These are phyloP conservation scores for Rotaria magnacalcarata DNA, from an alignment of 2,888 invertebrate genomes.

Conservation along the genomic window DNA sequence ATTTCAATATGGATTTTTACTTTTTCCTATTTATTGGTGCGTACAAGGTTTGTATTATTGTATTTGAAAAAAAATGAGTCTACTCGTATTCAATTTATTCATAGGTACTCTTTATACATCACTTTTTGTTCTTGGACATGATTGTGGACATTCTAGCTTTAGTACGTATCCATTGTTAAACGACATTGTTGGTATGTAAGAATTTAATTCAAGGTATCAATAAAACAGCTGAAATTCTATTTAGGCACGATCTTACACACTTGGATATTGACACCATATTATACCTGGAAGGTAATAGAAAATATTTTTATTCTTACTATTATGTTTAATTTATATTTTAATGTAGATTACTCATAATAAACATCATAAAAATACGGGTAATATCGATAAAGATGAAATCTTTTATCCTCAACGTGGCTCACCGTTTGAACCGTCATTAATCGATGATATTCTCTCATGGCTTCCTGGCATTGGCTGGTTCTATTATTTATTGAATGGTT, in stretches of 20 bases:
- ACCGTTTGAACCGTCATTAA: slow-evolving; percentile 44
- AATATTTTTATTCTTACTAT: no score
- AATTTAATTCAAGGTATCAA: no score
- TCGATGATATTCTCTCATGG: slow-evolving; percentile 45
- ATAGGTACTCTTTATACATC: slow-evolving; percentile 52
- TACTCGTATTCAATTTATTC: no score
- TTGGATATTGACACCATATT: slow-evolving; percentile 53
- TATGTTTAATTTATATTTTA: no score
- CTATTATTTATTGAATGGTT: slow-evolving; percentile 53
- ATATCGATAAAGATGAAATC: slow-evolving; percentile 56
- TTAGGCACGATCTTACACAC: slow-evolving; percentile 50
- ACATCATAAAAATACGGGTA: slow-evolving; percentile 55
- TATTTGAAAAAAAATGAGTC: no score
- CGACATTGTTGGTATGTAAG: slow-evolving; percentile 50
- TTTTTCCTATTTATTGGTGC: not conserved
- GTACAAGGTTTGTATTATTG: slow-evolving; percentile 44
- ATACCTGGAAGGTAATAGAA: slow-evolving; percentile 51
- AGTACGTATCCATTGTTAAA: slow-evolving; percentile 51
- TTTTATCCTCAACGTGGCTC: slow-evolving; percentile 52
- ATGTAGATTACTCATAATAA: slow-evolving; percentile 50
- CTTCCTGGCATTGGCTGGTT: slow-evolving; percentile 53
- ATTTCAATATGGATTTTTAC: not conserved
- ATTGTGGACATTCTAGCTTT: slow-evolving; percentile 55
- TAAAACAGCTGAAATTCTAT: not conserved
- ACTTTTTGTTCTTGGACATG: slow-evolving; percentile 55